Base-by-base conservation (phyloP, 2,797 vertebrate species). In the Carduelis carduelis region DNA sequence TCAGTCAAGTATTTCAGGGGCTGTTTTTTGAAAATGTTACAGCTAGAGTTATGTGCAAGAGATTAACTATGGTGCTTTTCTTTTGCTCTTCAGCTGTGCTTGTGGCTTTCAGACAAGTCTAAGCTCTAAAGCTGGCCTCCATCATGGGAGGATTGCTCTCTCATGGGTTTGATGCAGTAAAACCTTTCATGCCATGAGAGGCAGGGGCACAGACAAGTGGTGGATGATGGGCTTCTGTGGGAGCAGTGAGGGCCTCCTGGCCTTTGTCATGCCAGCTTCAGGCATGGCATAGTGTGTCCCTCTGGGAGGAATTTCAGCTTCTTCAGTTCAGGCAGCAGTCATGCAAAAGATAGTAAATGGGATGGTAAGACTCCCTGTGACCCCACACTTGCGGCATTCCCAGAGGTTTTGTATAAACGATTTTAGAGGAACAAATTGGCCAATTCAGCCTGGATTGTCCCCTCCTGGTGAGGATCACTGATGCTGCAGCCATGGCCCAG, bases 131-230 rank as follows among this genome's bases (percentile, higher is more conserved):
- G 35, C 27, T 1, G 1, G 5, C 17, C 13, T 83, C 21, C 37
- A 75, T 21, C 0, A 0, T 2, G 4, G 16, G 14, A n/a, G 14
- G 3, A 2, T 8, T 50, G 20, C 6, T 65, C n/a, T 56, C 32
- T 6, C 2, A 9, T 10, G 35, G 47, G 61, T 68, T 89, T 72
- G 14, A 15, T 2, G 6, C 11, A 5, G 52, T 64, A n/a, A 63
- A 68, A 60, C 4, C 4, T 6, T 6, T 14, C 2, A 14, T 1
- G 8, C 19, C 4, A 5, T 1, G 3, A 81, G 20, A 81, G 12
- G 16, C 49, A 44, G 8, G 11, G 27, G 5, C 56, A 41, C 4
- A 16, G 21, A 17, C 14, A 70, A 52, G 8, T 1, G 1, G 18
- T 47, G 30, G 30, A 44, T 63, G 79, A 24, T 27, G 52, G 5